A percentile compares a stretch with the other conserved stretches of the same genome.
These are phyloP conservation scores for Oplegnathus fasciatus DNA, from an alignment of 2,113 vertebrate genomes.

Conservation along the genomic window DNA sequence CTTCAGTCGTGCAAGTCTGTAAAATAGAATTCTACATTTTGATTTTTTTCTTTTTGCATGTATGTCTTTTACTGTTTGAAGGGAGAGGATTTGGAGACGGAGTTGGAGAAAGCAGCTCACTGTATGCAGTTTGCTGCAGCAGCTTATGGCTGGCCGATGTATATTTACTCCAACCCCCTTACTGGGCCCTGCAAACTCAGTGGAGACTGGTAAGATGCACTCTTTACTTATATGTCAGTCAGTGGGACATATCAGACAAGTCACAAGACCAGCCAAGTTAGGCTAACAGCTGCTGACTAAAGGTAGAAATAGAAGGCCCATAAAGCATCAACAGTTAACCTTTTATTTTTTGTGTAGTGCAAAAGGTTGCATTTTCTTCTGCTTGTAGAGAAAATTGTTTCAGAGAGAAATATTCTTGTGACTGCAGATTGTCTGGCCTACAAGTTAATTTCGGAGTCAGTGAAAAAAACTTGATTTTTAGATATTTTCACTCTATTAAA, in stretches of 20 bases:
- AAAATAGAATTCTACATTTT: background rate
- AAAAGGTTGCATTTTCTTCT: background rate
- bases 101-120: slow-evolving; percentile 92
- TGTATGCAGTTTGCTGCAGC: slow-evolving; percentile 94
- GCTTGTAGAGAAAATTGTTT: too few species aligned
- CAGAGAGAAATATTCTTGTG: background rate
- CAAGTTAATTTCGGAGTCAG: too few species aligned
- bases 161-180: slow-evolving; percentile 90
- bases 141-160: slow-evolving; percentile 96
- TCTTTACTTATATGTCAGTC: background rate
- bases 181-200: slow-evolving; percentile 92
- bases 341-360: background rate
- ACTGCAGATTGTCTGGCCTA: too few species aligned
- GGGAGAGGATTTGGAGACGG: slow-evolving; percentile 88
- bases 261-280: background rate
- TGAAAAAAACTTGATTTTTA: background rate
- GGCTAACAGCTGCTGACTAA: background rate
- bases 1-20: background rate
- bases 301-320: background rate
- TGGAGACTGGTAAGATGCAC: slow-evolving; percentile 89
- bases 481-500: background rate
- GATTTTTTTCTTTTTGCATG: background rate
- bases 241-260: background rate
- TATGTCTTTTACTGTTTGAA: slow-evolving; percentile 56
- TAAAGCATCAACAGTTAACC: background rate